Conservation (phyloP, 2,113 vertebrate genomes). For the Lamprotornis superbus region DNA sequence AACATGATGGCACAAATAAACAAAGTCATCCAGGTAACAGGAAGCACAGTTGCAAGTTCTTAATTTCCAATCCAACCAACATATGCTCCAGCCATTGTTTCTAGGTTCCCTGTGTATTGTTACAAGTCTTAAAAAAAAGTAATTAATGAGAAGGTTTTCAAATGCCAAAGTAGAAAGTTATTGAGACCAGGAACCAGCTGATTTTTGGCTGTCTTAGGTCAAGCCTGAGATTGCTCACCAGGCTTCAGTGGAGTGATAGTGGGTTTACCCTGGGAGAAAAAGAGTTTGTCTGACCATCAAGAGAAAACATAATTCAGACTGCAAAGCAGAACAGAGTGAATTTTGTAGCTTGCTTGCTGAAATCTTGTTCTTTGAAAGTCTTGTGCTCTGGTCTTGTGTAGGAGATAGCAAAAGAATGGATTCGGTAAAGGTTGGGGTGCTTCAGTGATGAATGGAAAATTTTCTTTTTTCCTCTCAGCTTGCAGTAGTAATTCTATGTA, state of each 20-base stretch:
- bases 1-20: constrained; percentile 16
- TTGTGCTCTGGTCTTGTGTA: rapidly evolving
- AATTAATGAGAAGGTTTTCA: background rate
- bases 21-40: background rate
- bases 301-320: background rate
- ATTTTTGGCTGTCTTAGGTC: background rate
- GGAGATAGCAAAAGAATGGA: background rate
- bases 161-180: background rate
- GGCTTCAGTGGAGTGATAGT: background rate
- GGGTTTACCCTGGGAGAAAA: background rate
- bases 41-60: background rate
- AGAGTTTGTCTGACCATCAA: background rate
- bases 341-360: background rate
- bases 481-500: background rate
- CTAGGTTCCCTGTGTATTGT: background rate
- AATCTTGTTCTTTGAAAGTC: background rate
- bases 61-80: background rate
- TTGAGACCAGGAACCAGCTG: background rate
- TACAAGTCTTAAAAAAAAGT: background rate
- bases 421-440: background rate
- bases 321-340: background rate
- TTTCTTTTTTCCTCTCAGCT: background rate
- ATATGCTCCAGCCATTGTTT: background rate
- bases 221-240: background rate
- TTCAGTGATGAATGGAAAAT: background rate